phyloP scores from a whole-genome alignment of 2,888 invertebrate genomes.

The Therioaphis trifolii region DNA sequence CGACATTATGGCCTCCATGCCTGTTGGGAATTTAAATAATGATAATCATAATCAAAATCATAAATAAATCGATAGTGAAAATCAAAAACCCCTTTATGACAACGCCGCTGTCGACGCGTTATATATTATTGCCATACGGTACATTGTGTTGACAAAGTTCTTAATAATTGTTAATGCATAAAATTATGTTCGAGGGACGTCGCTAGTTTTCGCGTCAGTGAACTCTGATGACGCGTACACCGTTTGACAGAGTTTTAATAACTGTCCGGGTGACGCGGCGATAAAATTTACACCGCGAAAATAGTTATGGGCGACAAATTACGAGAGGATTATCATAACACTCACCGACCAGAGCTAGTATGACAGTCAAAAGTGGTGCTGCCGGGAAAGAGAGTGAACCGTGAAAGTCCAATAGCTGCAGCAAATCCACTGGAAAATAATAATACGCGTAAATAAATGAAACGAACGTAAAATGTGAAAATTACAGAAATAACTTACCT shows the following conservation, averaged over 20 bases:
- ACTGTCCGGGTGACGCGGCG: not conserved
- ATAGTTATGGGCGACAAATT: not conserved
- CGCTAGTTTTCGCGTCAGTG: not conserved
- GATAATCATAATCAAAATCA: constrained; percentile 30
- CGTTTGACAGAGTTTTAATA: constrained; percentile 57
- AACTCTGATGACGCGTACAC: constrained; percentile 47
- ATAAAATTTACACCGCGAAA: constrained; percentile 6
- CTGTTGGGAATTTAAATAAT: constrained; percentile 72
- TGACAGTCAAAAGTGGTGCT: constrained; percentile 95
- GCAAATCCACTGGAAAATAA: constrained; percentile 85
- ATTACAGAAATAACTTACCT: constrained; percentile 76
- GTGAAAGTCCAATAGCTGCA: constrained; percentile 98
- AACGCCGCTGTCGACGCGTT: not conserved
- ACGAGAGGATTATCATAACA: constrained; percentile 66
- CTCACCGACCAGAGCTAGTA: constrained; percentile 97
- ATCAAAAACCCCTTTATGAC: not conserved
- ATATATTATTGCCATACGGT: not conserved
- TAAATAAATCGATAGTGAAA: not conserved
- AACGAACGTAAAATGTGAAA: not conserved
- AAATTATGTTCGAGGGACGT: constrained; percentile 26
- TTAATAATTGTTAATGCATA: constrained; percentile 62
- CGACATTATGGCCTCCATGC: constrained; percentile 99
- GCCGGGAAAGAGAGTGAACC: constrained; percentile 94
- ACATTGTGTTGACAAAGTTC: constrained; percentile 52
- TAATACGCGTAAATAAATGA: not conserved